Evolutionary conservation across 2,888 invertebrate species (phyloP).

Genomic region (Tipula lateralis): DNA sequence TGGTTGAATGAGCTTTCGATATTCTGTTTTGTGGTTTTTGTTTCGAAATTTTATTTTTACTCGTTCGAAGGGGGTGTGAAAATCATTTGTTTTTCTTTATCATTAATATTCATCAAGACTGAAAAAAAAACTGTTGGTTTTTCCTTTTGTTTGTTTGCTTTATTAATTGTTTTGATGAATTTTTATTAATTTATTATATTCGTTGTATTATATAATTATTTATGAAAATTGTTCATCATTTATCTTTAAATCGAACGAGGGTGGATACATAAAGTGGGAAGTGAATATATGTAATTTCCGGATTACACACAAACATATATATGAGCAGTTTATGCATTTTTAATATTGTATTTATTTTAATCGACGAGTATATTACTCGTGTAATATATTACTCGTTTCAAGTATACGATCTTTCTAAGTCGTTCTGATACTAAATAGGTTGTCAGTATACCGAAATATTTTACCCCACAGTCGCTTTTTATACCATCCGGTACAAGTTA

Average conservation of each 20-base stretch:
- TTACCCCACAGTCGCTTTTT: no score
- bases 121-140: not conserved
- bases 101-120: not conserved
- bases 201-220: not conserved
- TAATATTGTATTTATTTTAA: no score
- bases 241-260: not conserved
- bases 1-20: not conserved
- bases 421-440: no score
- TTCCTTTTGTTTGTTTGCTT: not conserved
- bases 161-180: constrained; percentile 11
- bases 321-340: no score
- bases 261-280: not conserved
- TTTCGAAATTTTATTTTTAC: not conserved
- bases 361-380: no score
- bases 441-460: no score
- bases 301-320: no score
- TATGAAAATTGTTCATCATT: not conserved
- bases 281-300: no score
- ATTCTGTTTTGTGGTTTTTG: not conserved
- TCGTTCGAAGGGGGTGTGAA: not conserved
- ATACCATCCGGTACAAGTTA: no score
- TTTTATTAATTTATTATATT: constrained; percentile 15
- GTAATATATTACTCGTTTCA: no score
- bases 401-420: no score
- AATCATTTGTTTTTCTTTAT: constrained; percentile 11